Evolutionary conservation across 2,888 invertebrate species (phyloP).

Genomic region (Diplazon laetatorius): DNA sequence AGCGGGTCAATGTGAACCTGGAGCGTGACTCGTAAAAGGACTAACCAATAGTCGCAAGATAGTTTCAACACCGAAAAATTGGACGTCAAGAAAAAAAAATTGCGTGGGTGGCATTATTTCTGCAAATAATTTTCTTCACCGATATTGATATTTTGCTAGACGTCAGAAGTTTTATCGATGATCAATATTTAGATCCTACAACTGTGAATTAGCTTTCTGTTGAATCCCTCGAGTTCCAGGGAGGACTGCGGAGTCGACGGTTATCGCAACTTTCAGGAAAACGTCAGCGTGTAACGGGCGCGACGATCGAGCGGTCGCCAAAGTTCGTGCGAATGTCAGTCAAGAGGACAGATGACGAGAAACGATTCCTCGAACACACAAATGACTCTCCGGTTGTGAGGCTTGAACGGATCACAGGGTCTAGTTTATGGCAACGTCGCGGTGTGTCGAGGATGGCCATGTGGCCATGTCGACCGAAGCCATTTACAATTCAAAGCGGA

Average conservation of each 20-base stretch:
- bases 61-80: conserved; percentile 2
- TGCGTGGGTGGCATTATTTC: background rate
- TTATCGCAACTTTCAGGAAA: no score
- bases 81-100: conserved; percentile 11
- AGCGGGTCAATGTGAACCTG: background rate
- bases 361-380: conserved; percentile 22
- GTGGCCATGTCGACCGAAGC: conserved; percentile 39
- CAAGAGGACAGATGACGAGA: conserved; percentile 29
- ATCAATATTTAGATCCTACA: background rate
- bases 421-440: conserved; percentile 31
- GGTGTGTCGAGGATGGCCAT: conserved; percentile 18
- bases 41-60: conserved; percentile 25
- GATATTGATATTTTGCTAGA: background rate
- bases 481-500: conserved; percentile 72
- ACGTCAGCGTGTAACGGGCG: background rate
- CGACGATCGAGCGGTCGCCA: conserved; percentile 3
- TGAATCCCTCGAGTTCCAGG: background rate
- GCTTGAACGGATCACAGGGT: background rate
- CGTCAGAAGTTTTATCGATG: no score
- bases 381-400: background rate
- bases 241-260: background rate
- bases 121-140: background rate
- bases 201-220: background rate
- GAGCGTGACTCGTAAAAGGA: conserved; percentile 30
- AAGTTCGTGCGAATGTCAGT: conserved; percentile 54